These are phyloP conservation scores for Rhadinocentrus ornatus DNA, from an alignment of 2,797 vertebrate species.

Conservation along the genomic window DNA sequence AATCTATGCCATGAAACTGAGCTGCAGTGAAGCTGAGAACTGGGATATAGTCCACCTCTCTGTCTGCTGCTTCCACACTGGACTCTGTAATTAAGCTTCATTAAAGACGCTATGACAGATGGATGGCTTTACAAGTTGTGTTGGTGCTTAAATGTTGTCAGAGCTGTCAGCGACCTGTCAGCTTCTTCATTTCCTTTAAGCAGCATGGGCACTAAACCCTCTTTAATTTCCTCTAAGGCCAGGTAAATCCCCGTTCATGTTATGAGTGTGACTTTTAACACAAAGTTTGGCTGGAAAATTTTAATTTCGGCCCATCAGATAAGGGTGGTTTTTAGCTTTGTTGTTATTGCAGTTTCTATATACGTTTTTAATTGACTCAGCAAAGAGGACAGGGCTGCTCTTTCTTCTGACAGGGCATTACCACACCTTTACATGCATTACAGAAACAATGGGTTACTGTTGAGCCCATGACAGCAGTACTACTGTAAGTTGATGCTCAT, in stretches of 20 bases:
- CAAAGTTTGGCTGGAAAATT: slow-evolving; percentile 1
- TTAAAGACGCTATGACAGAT: slow-evolving; percentile 54
- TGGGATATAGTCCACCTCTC: slow-evolving; percentile 31
- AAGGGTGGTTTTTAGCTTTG: slow-evolving; percentile 6
- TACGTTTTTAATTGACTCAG: not conserved
- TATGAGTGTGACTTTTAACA: slow-evolving; percentile 25
- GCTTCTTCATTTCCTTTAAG: slow-evolving; percentile 54
- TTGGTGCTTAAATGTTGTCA: slow-evolving; percentile 50
- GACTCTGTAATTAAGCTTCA: slow-evolving; percentile 57
- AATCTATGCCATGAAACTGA: not conserved
- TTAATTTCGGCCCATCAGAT: slow-evolving; percentile 44
- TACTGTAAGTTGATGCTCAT: not conserved
- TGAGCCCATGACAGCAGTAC: not conserved
- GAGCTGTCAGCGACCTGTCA: slow-evolving; percentile 61
- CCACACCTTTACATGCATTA: not conserved
- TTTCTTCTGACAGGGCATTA: not conserved
- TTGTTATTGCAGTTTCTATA: slow-evolving; percentile 6
- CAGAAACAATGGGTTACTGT: not conserved
- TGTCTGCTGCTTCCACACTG: slow-evolving; percentile 41
- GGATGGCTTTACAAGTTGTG: slow-evolving; percentile 26
- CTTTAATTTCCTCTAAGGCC: slow-evolving; percentile 60
- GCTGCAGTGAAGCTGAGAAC: slow-evolving; percentile 4
- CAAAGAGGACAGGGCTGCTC: not conserved
- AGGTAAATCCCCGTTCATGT: slow-evolving; percentile 49
- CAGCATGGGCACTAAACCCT: slow-evolving; percentile 32